Evolutionary conservation across 1,140 invertebrate genomes (phyloP), one percentile per base, ranked within the genome.

Genomic region (Portunus trituberculatus): DNA sequence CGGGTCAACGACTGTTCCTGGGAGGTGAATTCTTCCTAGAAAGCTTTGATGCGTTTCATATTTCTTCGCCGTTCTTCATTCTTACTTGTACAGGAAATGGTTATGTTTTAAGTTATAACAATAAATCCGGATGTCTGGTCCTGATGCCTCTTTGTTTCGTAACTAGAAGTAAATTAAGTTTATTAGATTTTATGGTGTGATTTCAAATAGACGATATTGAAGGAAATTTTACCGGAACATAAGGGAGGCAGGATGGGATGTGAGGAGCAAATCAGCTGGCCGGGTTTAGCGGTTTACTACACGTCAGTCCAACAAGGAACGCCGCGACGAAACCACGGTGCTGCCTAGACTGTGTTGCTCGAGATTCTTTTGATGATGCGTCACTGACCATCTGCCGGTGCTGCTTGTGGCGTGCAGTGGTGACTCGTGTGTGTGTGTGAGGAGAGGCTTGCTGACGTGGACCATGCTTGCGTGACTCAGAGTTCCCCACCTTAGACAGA

Each of bases 1-100:
- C 32, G 92, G 92, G 92, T 93, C 92, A 93, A 93, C 76, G 92
- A 93, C 92, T 93, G 31, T 32, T 28, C 29, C 32, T 25, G 25
- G 25, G 67, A n/a, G 31, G 4, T 46, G n/a, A 46, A 16, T 39
- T 83, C 82, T 92, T 16, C 39, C 92, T 48, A 20, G 46, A 84
- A 25, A 46, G 16, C n/a, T 14, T 52, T 29, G 92, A 32, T 52
- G 29, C n/a, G 14, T 48, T 83, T 93, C 92, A 29, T 93, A 82
- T 45, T 83, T 82, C 67, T 92, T 92, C 67, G 91, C 20, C n/a
- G 25, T n/a, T n/a, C 20, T 0, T 76, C n/a, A 76, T 76, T 76
- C n/a, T 76, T n/a, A 76, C n/a, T 76, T 76, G 16, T 59, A 76
- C 25, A n/a, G 12, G 67, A n/a, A 76, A n/a, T 20, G 6, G 25